Base-by-base conservation (phyloP, 2,797 vertebrate species). In the Psittacula echo region DNA sequence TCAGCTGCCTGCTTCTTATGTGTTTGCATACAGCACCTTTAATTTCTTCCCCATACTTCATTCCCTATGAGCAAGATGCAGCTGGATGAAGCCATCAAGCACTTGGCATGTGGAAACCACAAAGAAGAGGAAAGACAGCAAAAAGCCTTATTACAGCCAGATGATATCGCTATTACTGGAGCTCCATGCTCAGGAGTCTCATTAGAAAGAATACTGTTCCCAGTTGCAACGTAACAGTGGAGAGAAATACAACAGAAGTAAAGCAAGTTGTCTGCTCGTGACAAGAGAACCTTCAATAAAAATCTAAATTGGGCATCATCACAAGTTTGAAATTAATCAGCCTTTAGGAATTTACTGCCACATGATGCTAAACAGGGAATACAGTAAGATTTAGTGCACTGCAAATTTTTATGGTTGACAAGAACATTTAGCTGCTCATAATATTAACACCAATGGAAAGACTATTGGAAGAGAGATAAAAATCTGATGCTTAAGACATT, bases 121-220 rank as follows among this genome's bases (percentile, higher is more conserved):
- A 67, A 74, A 68, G 54, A 47, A 83, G 27, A 13, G 75, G 44
- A 66, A 78, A 66, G 23, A 78, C 8, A 66, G n/a, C 39, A 89
- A 91, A 89, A 91, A 82, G 29, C 32, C 51, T 83, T 91, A 74
- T 68, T 83, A 83, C 29, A 88, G 53, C 32, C 82, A 89, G 72
- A 85, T 89, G 80, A n/a, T 85, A 50, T 16, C 77, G 75, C 61
- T 93, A 62, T 80, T 80, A 32, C 44, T 61, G 65, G 68, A 94
- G 65, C 37, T 77, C 26, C 70, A 61, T 0, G 5, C 76, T 90
- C 56, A 75, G 34, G 45, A 74, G 72, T 39, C 89, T 79, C 65
- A 39, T 87, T 74, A 91, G 75, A 48, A 92, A 87, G 26, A 92
- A 85, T 45, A 77, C 30, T 61, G 65, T n/a, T 91, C 89, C 87